phyloP scores from a whole-genome alignment of 2,888 invertebrate genomes.

The Cataglyphis rosenhaueri region DNA sequence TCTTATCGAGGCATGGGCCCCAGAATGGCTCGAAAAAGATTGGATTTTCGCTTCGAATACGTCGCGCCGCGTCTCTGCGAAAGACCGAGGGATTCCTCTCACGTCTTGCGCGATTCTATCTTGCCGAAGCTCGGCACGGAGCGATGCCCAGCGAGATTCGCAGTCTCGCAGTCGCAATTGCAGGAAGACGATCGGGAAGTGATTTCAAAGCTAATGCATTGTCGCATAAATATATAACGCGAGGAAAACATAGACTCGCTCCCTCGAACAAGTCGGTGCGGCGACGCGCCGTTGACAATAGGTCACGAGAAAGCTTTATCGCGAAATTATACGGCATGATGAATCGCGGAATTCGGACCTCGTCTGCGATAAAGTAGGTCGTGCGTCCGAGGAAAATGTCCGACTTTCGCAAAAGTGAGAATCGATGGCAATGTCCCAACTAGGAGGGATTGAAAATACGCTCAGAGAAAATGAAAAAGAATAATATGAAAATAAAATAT shows the following conservation, averaged over 20 bases:
- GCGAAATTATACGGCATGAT: constrained; percentile 33
- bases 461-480: not conserved
- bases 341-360: constrained; percentile 48
- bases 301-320: constrained; percentile 52
- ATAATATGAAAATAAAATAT: not conserved
- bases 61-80: constrained; percentile 40
- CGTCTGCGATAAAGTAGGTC: constrained; percentile 39
- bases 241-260: constrained; percentile 28
- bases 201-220: constrained; percentile 65
- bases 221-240: constrained; percentile 45
- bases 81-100: constrained; percentile 70
- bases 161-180: constrained; percentile 54
- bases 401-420: constrained; percentile 8
- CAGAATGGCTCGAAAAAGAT: constrained; percentile 65
- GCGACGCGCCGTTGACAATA: not conserved
- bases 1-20: constrained; percentile 61
- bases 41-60: constrained; percentile 68
- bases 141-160: constrained; percentile 57
- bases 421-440: constrained; percentile 29
- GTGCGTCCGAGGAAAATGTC: constrained; percentile 34
- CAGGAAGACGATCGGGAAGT: constrained; percentile 46
- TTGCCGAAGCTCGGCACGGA: constrained; percentile 36
- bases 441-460: not conserved
- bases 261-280: not conserved
- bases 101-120: constrained; percentile 71